Percentiles rank a stretch among this genome's conserved stretches.
phyloP scores from a whole-genome alignment of 2,113 vertebrate genomes.

The Sialia sialis region DNA sequence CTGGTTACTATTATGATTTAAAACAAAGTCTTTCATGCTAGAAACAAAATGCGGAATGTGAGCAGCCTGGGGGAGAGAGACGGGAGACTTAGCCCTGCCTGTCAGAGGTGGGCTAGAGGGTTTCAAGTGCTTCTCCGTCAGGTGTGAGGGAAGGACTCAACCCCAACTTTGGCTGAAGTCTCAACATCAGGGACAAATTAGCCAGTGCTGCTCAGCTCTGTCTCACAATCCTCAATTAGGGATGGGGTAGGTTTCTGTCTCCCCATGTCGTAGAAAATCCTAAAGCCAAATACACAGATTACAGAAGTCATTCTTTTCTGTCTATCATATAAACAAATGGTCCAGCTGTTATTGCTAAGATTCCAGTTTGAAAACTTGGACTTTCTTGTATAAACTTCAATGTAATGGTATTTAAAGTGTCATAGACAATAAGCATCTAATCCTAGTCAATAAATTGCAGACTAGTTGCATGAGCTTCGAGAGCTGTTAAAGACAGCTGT shows the following conservation, averaged over 20 bases:
- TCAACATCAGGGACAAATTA: constrained; percentile 77
- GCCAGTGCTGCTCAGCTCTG: constrained; percentile 50
- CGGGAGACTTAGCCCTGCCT: constrained; percentile 59
- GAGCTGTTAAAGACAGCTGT: constrained; percentile 80
- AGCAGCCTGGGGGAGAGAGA: constrained; percentile 73
- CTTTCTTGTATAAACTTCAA: constrained; percentile 85
- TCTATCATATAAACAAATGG: constrained; percentile 84
- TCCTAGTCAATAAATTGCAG: constrained; percentile 83
- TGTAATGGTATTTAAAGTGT: constrained; percentile 88
- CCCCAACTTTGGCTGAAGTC: constrained; percentile 50
- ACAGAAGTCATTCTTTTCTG: constrained; percentile 84
- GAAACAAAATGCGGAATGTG: constrained; percentile 84
- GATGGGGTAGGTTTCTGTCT: constrained; percentile 52
- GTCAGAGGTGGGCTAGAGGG: constrained; percentile 71
- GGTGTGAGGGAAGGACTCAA: constrained; percentile 66
- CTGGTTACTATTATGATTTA: constrained; percentile 99
- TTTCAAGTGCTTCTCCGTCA: constrained; percentile 69
- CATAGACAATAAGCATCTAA: constrained; percentile 85
- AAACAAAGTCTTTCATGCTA: constrained; percentile 94
- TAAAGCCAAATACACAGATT: constrained; percentile 79
- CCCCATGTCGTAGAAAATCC: constrained; percentile 63
- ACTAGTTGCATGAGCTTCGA: constrained; percentile 74
- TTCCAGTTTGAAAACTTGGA: constrained; percentile 84
- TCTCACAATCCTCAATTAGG: constrained; percentile 65
- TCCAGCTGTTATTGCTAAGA: constrained; percentile 83